Evolutionary conservation across 2,888 invertebrate species (phyloP), one percentile per base, ranked within the genome.

Genomic region (Aricia artaxerxes): DNA sequence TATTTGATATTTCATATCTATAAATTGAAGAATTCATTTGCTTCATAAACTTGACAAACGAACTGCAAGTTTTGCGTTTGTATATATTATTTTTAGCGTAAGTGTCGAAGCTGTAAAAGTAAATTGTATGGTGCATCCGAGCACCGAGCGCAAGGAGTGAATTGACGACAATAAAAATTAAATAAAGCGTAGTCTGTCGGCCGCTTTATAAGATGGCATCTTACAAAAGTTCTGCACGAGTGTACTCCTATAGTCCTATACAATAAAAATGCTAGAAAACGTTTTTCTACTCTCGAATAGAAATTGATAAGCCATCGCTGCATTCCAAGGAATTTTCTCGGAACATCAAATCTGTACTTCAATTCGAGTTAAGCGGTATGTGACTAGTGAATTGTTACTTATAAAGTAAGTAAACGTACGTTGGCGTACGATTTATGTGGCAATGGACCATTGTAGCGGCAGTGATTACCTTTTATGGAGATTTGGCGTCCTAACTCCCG

Each of bases 401-500:
- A 76, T 57, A 75, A 31, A 75, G 73, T 73, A 73, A 75, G 76
- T 76, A 35, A 76, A 53, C 31, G 24, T 53, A 76, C 76, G 88
- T 88, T 86, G 88, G 88, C 86, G 88, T 87, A 89, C 86, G 88
- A 90, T 92, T 92, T 92, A 91, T 88, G 88, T 85, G 87, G 81
- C 86, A 86, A 84, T 86, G 87, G 86, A 88, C 88, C 90, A 91
- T 91, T 92, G 89, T 90, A 88, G 84, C 89, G 89, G 88, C 92
- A 90, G 90, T 92, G 93, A 93, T 92, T 92, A 90, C 91, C 91
- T 91, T 92, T 92, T 91, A 92, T 92, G 90, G 90, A 91, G 90
- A 92, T 91, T 90, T 89, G 90, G 89, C 88, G 88, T 90, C 87
- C 89, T 89, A 88, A 89, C 88, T 90, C 87, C 89, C 89, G 88